Evolutionary conservation across 2,113 vertebrate genomes (phyloP), one percentile per base, ranked within the genome.

Genomic region (Gambusia affinis): DNA sequence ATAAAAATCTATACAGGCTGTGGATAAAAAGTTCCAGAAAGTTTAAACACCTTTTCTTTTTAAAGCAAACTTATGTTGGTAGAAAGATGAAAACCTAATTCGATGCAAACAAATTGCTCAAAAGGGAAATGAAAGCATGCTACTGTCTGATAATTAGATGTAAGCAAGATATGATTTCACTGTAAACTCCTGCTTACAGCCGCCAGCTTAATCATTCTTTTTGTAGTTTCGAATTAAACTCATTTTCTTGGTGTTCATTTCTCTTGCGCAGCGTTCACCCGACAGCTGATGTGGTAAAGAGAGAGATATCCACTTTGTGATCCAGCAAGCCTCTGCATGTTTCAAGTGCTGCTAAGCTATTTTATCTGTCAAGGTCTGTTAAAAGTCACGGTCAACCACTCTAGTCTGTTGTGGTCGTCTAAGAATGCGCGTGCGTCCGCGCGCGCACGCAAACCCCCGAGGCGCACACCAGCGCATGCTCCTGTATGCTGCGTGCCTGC

Each of bases 331-430:
- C 69, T 75, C 73, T 73, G 72, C 63, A 70, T 54, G 81, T 86
- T 89, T 80, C 84, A 88, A 73, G 82, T 62, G 73, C 64, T 62
- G 74, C 66, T 72, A 73, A 31, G 51, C 73, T 82, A 83, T 87
- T 85, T 86, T 72, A 88, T 75, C 72, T 85, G 80, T 88, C 87
- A 87, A 75, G 80, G 74, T 87, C 64, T 74, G 83, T 84, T 85
- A 84, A 62, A 72, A 88, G 71, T 75, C 57, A 69, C 22, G 24
- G 65, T 80, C 60, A 71, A 60, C 65, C 74, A 33, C 79, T 80
- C 75, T 17, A 80, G 72, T 74, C 77, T 62, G 60, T 72, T 61
- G 37, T 64, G 35, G 35, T 44, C 19, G 15, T 30, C 67, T 70
- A 27, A 37, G 33, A 39, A 44, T 28, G 6, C 30, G 0, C 4